A percentile compares a stretch with the other conserved stretches of the same genome.
Evolutionary conservation across 2,888 invertebrate species (phyloP).

Genomic region (Exephanes ischioxanthus): DNA sequence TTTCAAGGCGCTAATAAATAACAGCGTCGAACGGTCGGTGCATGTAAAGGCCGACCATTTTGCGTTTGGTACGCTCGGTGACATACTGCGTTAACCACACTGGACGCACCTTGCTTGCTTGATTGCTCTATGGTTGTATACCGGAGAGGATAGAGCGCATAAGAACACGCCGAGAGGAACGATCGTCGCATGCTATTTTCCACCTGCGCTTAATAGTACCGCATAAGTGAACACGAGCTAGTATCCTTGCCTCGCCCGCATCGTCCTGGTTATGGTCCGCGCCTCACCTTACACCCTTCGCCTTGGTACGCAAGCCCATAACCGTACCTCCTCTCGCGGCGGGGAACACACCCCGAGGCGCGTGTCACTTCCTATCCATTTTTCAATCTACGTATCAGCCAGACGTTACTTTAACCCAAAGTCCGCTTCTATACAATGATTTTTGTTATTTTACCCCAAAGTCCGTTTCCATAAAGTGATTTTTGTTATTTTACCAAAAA

Average conservation of each 20-base stretch:
- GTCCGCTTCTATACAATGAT: background rate
- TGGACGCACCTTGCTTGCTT: constrained; percentile 48
- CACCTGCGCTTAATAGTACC: constrained; percentile 52
- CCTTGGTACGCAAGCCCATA: constrained; percentile 33
- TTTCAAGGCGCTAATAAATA: background rate
- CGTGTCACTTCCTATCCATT: constrained; percentile 9
- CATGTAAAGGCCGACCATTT: background rate
- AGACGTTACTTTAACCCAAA: background rate
- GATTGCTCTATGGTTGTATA: background rate
- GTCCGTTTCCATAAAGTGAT: background rate
- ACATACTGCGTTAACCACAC: constrained; percentile 11
- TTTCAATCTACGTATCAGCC: background rate
- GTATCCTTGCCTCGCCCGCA: constrained; percentile 58
- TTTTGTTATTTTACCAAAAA: background rate
- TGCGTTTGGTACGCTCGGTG: background rate
- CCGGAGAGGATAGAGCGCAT: constrained; percentile 9
- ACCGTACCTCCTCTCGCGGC: background rate
- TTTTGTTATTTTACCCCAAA: background rate
- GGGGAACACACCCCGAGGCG: constrained; percentile 2
- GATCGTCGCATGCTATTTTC: constrained; percentile 40
- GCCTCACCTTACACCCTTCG: constrained; percentile 45
- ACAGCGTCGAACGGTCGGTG: background rate
- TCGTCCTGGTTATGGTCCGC: constrained; percentile 36
- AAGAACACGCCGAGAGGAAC: constrained; percentile 30
- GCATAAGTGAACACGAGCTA: constrained; percentile 4